A percentile compares a stretch with the other conserved stretches of the same genome.
Evolutionary conservation across 2,888 invertebrate species (phyloP).

Genomic region (Cryptus armator): DNA sequence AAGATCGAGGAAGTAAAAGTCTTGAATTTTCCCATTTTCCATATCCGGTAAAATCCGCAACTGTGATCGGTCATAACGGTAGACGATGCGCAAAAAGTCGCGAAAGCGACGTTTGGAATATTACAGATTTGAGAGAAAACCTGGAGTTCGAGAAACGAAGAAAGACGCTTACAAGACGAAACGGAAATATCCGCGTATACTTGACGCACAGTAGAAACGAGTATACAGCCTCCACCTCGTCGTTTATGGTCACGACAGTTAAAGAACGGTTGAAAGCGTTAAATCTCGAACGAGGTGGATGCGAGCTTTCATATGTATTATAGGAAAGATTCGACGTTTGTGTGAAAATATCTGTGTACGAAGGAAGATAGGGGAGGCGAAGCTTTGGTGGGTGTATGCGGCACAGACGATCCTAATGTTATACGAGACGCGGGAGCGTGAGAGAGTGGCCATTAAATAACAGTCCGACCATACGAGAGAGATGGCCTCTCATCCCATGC

Average conservation of each 20-base stretch:
- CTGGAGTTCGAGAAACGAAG: too few species aligned
- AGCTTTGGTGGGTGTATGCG: background rate
- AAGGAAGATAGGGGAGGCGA: slow-evolving; percentile 11
- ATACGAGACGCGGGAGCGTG: slow-evolving; percentile 13
- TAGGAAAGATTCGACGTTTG: slow-evolving; percentile 24
- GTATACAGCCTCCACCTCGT: background rate
- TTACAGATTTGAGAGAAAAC: too few species aligned
- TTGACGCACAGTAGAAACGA: too few species aligned
- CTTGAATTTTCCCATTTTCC: too few species aligned
- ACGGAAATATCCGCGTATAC: too few species aligned
- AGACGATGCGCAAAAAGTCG: too few species aligned
- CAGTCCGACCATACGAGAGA: slow-evolving; percentile 38
- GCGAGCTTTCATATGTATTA: slow-evolving; percentile 11
- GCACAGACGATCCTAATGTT: slow-evolving; percentile 12
- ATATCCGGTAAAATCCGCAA: too few species aligned
- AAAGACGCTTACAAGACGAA: too few species aligned
- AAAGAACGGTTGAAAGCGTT: slow-evolving; percentile 50
- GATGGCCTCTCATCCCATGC: background rate
- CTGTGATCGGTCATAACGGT: too few species aligned
- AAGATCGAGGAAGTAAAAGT: too few species aligned
- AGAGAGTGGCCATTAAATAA: slow-evolving; percentile 48
- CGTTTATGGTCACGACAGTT: slow-evolving; percentile 38
- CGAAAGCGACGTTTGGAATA: too few species aligned
- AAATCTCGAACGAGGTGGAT: slow-evolving; percentile 36
- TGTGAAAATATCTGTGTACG: slow-evolving; percentile 39